phyloP scores from a whole-genome alignment of 2,888 invertebrate species.

The Pollenia labialis region DNA sequence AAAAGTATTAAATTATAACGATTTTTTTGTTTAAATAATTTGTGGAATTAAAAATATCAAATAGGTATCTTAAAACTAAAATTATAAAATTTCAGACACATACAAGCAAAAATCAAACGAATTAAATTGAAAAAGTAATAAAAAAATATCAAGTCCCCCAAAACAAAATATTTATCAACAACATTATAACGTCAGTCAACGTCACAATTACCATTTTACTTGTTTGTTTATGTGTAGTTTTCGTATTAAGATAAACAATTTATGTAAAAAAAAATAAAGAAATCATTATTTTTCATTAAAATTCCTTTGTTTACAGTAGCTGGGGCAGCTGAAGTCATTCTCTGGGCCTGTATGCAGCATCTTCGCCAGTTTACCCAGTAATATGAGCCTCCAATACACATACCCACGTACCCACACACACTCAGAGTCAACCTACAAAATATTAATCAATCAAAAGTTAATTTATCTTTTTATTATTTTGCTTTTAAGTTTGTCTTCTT shows the following conservation, averaged over 20 bases:
- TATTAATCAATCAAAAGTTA: constrained; percentile 70
- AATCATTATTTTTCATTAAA: constrained; percentile 56
- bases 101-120: not conserved
- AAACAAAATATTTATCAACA: constrained; percentile 5
- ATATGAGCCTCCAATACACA: constrained; percentile 5
- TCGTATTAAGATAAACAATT: constrained; percentile 29
- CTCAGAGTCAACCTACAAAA: constrained; percentile 21
- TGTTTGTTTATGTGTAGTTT: not conserved
- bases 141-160: constrained; percentile 2
- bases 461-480: constrained; percentile 29
- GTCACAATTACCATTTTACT: constrained; percentile 9
- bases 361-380: not conserved
- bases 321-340: not conserved
- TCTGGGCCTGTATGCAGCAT: constrained; percentile 2
- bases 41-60: constrained; percentile 8
- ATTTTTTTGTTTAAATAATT: constrained; percentile 37
- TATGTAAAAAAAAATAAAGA: constrained; percentile 10
- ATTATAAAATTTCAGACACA: not conserved
- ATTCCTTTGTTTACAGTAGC: constrained; percentile 26
- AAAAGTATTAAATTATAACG: constrained; percentile 52
- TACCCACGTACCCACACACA: not conserved
- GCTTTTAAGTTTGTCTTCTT: constrained; percentile 14
- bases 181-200: constrained; percentile 26
- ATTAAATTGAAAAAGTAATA: not conserved
- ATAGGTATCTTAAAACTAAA: constrained; percentile 11